These are phyloP conservation scores for Zaprionus lachaisei DNA, from an alignment of 1,140 invertebrate genomes.

Conservation along the genomic window DNA sequence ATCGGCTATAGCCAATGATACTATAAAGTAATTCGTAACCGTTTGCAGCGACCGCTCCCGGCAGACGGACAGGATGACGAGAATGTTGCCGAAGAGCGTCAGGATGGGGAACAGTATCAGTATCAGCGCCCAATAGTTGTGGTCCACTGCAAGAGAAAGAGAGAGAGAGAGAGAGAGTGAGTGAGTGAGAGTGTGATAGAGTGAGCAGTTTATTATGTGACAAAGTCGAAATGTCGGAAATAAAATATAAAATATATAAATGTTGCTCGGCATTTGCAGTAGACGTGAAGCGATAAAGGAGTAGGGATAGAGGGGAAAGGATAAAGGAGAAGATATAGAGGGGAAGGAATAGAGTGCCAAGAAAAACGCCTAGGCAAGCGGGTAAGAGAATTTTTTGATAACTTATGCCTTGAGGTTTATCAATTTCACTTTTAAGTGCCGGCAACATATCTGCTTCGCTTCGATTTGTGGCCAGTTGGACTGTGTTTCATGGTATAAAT, in stretches of 20 bases:
- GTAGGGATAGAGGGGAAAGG: not conserved
- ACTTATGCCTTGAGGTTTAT: not conserved
- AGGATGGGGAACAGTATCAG: conserved; percentile 95
- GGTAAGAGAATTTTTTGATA: no score
- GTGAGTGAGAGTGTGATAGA: not conserved
- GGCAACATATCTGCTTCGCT: no score
- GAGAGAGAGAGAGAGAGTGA: not conserved
- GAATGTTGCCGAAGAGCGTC: conserved; percentile 97
- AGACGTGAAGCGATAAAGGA: not conserved
- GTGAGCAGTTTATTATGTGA: not conserved
- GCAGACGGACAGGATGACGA: conserved; percentile 97
- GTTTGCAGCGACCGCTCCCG: conserved; percentile 95
- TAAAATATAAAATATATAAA: not conserved
- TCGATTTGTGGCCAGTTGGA: no score
- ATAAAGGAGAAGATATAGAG: no score
- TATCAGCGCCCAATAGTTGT: conserved; percentile 94
- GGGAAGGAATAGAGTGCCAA: no score
- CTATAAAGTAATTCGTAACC: conserved; percentile 99
- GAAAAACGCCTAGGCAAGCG: not conserved
- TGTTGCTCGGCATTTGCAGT: not conserved
- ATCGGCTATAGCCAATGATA: conserved; percentile 98
- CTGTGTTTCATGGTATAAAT: no score
- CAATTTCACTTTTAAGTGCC: not conserved
- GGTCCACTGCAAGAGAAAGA: conserved; percentile 82
- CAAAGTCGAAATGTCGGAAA: conserved; percentile 1